phyloP scores from a whole-genome alignment of 2,888 invertebrate genomes.

The Baccha elongata region DNA sequence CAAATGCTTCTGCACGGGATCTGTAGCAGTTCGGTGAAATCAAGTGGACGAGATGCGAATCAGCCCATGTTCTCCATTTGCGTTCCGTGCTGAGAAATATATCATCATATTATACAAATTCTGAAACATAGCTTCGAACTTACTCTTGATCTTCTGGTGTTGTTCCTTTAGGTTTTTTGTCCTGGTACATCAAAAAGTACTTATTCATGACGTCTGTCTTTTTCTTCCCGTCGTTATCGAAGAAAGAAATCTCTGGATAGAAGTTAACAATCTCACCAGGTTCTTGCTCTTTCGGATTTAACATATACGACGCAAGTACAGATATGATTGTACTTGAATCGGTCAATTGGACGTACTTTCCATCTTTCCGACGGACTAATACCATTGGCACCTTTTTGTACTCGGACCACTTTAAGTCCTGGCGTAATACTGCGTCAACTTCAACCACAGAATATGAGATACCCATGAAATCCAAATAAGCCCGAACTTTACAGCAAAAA shows the following conservation, averaged over 20 bases:
- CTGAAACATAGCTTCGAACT: conserved; percentile 75
- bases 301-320: conserved; percentile 89
- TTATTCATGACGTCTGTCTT: conserved; percentile 92
- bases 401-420: conserved; percentile 95
- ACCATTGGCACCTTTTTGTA: conserved; percentile 98
- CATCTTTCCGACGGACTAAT: conserved; percentile 88
- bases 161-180: conserved; percentile 83
- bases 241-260: conserved; percentile 88
- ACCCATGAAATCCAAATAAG: conserved; percentile 95
- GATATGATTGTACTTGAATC: conserved; percentile 98
- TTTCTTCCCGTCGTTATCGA: conserved; percentile 87
- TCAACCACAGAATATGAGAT: conserved; percentile 97
- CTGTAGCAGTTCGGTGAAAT: conserved; percentile 98
- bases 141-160: conserved; percentile 85
- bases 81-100: conserved; percentile 89
- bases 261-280: conserved; percentile 88
- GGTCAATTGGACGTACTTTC: conserved; percentile 91
- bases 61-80: conserved; percentile 98
- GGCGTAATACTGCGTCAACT: conserved; percentile 96
- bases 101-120: not conserved
- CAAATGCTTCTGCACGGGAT: conserved; percentile 90
- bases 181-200: conserved; percentile 93
- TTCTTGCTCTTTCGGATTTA: conserved; percentile 83
- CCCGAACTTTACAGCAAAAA: conserved; percentile 96
- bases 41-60: conserved; percentile 93